These are phyloP conservation scores for Caranx melampygus DNA, from an alignment of 2,113 vertebrate genomes.

Conservation along the genomic window DNA sequence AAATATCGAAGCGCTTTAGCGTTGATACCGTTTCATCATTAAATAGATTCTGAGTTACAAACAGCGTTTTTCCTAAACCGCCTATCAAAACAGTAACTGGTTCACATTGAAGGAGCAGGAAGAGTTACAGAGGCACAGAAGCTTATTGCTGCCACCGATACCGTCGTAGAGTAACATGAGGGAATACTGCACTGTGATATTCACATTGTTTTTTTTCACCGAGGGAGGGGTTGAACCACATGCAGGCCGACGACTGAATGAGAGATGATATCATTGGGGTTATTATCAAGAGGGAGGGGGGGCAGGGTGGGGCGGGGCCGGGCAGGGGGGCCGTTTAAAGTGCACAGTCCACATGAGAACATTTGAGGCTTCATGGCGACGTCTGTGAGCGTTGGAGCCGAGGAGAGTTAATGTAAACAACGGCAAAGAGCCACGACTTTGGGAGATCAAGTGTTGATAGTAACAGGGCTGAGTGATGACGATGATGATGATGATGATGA, in stretches of 20 bases:
- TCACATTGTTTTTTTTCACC: conserved; percentile 37
- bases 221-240: neutral
- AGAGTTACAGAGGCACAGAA: conserved; percentile 59
- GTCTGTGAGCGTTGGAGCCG: conserved; percentile 2
- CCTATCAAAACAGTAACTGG: conserved; percentile 35
- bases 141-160: conserved; percentile 76
- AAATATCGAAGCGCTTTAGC: conserved; percentile 38
- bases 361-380: conserved; percentile 21
- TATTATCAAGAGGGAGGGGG: too few species aligned
- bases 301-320: neutral
- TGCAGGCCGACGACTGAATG: conserved; percentile 4
- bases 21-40: conserved; percentile 10
- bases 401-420: conserved; percentile 48
- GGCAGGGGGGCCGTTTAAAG: conserved; percentile 1
- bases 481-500: too few species aligned
- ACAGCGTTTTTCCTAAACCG: conserved; percentile 36
- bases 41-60: conserved; percentile 54
- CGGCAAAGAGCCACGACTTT: conserved; percentile 27
- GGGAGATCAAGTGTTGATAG: conserved; percentile 42
- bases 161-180: conserved; percentile 7
- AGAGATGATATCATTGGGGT: too few species aligned
- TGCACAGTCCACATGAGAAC: conserved; percentile 31
- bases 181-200: conserved; percentile 54
- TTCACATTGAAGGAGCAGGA: conserved; percentile 70
- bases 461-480: conserved; percentile 39